Base-by-base conservation (phyloP, 2,888 invertebrate species). In the Euphydryas editha region DNA sequence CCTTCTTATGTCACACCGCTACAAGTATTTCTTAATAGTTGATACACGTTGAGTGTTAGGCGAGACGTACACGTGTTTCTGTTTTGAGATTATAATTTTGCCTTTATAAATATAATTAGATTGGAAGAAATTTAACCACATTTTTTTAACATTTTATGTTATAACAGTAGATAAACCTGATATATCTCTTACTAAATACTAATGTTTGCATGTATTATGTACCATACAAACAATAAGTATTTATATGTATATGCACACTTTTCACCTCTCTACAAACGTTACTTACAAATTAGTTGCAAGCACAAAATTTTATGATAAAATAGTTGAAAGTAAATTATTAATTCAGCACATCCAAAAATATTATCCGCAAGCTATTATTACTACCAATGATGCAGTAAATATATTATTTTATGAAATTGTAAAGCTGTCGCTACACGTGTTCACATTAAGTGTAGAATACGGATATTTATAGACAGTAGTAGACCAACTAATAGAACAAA, bases 11-110 rank as follows among this genome's bases (percentile, higher is more conserved):
- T 72, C 65, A 63, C 60, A 64, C 21, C 30, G 66, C 57, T 67
- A 64, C 67, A 60, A 68, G 66, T 66, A 66, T 72, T 66, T 67
- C 66, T 72, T 67, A 69, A 71, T 69, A 69, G 67, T 63, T 47
- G 44, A 64, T 39, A 21, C 30, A 30, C 49, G 17, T 49, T 46
- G 55, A 55, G 60, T 61, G 56, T 63, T 63, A 63, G 46, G 67
- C 47, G 18, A 49, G 18, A 57, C 30, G 20, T 42, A 59, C 58
- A 68, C 39, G 18, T 42, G 42, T 24, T 15, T 24, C 15, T 24
- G 15, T 39, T 13, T 39, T 1, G 11, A 10, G 8, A 11, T 24
- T 7, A 30, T 30, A 30, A 30, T 30, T 30, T 30, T 2, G 4
- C 30, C 30, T 1, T 30, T 30, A 30, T n/a, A n/a, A n/a, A n/a